Conservation (phyloP, 2,113 vertebrate species). For the Calcarius ornatus region DNA sequence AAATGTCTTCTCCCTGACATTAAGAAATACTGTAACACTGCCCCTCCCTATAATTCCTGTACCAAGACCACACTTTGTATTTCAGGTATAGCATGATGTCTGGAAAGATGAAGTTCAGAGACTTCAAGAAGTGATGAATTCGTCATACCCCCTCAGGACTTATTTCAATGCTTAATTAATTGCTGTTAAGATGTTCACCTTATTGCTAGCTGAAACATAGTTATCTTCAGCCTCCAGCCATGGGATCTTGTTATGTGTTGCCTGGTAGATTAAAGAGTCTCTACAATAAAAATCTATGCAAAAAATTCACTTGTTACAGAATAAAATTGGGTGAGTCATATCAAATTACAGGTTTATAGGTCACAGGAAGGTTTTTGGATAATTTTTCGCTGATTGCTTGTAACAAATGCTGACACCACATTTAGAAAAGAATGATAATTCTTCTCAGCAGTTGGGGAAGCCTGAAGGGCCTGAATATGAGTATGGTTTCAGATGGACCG, state of each 20-base stretch:
- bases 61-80: neutral
- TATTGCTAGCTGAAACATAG: neutral
- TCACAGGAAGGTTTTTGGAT: slow-evolving; percentile 19
- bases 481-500: neutral
- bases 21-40: neutral
- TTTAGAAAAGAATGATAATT: slow-evolving; percentile 15
- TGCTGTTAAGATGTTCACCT: neutral
- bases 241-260: neutral
- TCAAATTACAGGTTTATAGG: slow-evolving; percentile 40
- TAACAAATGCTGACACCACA: slow-evolving; percentile 13
- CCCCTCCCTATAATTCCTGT: neutral
- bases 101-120: neutral
- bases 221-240: slow-evolving; percentile 35
- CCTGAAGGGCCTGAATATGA: neutral
- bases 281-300: neutral
- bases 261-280: neutral
- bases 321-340: neutral
- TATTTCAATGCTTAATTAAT: slow-evolving; percentile 31
- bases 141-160: neutral
- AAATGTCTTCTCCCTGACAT: neutral
- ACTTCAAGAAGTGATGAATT: neutral
- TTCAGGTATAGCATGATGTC: neutral
- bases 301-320: neutral
- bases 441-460: neutral
- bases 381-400: neutral